Base-by-base conservation (phyloP, 2,888 invertebrate species). In the Phyllotreta cruciferae region DNA sequence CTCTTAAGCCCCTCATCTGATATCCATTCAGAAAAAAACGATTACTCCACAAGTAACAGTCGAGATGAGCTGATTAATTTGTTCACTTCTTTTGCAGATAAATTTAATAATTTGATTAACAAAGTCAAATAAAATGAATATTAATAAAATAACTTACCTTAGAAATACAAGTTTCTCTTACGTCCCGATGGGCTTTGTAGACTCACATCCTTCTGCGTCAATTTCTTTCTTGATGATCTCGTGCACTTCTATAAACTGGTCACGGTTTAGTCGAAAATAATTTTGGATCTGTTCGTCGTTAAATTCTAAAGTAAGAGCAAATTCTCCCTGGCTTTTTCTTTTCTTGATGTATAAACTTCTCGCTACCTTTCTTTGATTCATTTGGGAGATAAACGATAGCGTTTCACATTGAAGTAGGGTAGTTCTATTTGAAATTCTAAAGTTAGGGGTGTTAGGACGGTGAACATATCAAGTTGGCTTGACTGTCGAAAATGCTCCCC, bases 111-210 rank as follows among this genome's bases (percentile, higher is more conserved):
- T 56, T 44, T 56, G 11, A 14, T 56, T 56, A 56, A 41, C 0
- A 34, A 24, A 34, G n/a, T n/a, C n/a, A n/a, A n/a, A n/a, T n/a
- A n/a, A n/a, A n/a, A n/a, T n/a, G n/a, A n/a, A n/a, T n/a, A 37
- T 36, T 36, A 35, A 52, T 10, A 9, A 52, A 47, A 47, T 47
- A 47, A 49, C 5, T 49, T 58, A 58, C 60, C 63, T 66, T 41
- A 63, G 39, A 56, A 56, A 66, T 50, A 62, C 62, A 50, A 66
- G 55, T 63, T 63, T 66, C 36, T 63, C 58, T 52, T 52, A 13
- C 8, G 60, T 63, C 56, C 44, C 36, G 50, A 52, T 52, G 45
- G 44, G 63, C 52, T 11, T 56, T 56, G 35, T 50, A 54, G 64
- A 61, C 44, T 66, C 60, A 45, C 63, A 63, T 50, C 52, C 63